Base-by-base conservation (phyloP, 2,113 vertebrate species). In the Danio rerio region DNA sequence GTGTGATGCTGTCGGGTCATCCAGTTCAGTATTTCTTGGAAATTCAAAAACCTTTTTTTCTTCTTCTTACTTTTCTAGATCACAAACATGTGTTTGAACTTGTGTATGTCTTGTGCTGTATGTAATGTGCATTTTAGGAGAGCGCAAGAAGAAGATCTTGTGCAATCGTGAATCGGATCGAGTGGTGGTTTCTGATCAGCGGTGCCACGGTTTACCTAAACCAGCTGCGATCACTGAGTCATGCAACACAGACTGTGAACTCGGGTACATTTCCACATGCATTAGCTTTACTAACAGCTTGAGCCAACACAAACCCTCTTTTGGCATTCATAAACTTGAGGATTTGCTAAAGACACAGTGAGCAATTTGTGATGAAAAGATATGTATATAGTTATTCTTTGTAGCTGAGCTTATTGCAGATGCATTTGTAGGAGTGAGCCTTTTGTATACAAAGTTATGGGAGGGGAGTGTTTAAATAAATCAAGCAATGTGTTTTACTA, bases 151-250 rank as follows among this genome's bases (percentile, higher is more conserved):
- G 75, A 99, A 96, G 81, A 94, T 95, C 16, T 82, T 96, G 72
- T 99, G 98, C 81, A 97, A 93, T 63, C 92, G 98, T 84, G 97
- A 99, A 88, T 96, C 95, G 0, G 97, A 99, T 87, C 93, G 96
- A 66, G 93, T 97, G 84, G 94, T 95, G 0, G 98, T 99, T 86
- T 99, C 98, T 0, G 98, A 99, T 93, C 97, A 98, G 90, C 93
- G 97, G 87, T 99, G 98, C 61, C 94, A 97, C 49, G 93, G 88
- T 12, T 91, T 95, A 55, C 90, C 95, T 42, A 93, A 93, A 78
- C 97, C 97, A 16, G 89, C 90, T 9, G 92, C 94, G 58, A 53
- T 96, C 88, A 93, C 94, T 0, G 97, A 99, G 86, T 90, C 94
- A 40, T 99, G 98, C 61, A 93, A 96, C 90, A 94, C 92, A 18